phyloP scores from a whole-genome alignment of 2,113 vertebrate genomes.

The Heterotis niloticus region DNA sequence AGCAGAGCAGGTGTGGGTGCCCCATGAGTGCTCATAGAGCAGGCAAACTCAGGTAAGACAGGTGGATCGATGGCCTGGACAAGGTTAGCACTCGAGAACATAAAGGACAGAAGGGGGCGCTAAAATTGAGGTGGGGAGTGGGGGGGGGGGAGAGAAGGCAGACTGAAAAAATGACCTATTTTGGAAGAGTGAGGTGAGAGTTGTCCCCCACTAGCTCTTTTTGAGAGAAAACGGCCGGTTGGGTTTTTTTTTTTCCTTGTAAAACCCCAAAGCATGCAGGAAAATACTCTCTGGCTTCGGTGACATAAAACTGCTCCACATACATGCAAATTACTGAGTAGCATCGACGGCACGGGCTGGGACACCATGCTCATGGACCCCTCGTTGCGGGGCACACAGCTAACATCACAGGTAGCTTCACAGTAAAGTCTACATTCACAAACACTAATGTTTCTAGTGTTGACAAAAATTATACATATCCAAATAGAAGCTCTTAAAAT shows the following conservation, averaged over 20 bases:
- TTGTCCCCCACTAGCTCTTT: constrained; percentile 69
- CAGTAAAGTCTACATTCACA: constrained; percentile 91
- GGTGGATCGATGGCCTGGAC: constrained; percentile 84
- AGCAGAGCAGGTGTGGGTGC: constrained; percentile 80
- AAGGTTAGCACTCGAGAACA: constrained; percentile 80
- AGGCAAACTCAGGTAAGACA: constrained; percentile 83
- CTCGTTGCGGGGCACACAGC: constrained; percentile 78
- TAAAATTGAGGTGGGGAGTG: constrained; percentile 75
- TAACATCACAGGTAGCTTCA: constrained; percentile 88
- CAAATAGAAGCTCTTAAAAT: constrained; percentile 83
- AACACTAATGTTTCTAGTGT: constrained; percentile 86
- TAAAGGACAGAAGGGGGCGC: constrained; percentile 83
- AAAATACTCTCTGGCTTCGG: constrained; percentile 82
- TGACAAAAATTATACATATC: constrained; percentile 91
- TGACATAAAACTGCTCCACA: constrained; percentile 90
- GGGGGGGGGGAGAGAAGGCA: constrained; percentile 80
- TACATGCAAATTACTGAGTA: constrained; percentile 89
- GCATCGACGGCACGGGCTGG: constrained; percentile 83
- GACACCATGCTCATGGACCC: constrained; percentile 83
- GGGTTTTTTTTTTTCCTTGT: constrained; percentile 30
- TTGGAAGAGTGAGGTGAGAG: constrained; percentile 81
- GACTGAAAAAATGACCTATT: constrained; percentile 80
- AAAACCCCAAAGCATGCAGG: constrained; percentile 82
- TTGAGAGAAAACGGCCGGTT: constrained; percentile 79
- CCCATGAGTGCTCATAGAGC: constrained; percentile 81